A percentile compares a stretch with the other conserved stretches of the same genome.
Conservation (phyloP, 2,888 invertebrate genomes). For the Schizotus pectinicornis region DNA sequence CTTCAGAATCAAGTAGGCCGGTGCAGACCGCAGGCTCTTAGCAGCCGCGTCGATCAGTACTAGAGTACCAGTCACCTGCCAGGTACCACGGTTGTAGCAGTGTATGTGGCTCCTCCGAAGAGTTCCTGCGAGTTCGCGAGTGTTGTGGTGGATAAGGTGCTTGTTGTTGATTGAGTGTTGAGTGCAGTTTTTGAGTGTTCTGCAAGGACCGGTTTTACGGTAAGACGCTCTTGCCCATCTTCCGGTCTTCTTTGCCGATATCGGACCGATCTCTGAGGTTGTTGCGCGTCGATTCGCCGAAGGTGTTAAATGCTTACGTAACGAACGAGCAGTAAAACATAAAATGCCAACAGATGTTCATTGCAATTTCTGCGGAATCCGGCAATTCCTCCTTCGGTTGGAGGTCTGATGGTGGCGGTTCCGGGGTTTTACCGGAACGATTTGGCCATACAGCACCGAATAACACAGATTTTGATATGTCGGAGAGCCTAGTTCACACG, state of each 20-base stretch:
- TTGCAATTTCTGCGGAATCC: not conserved
- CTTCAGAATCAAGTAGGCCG: conserved; percentile 49
- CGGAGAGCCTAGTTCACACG: no score
- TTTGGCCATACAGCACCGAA: no score
- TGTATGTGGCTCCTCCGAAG: not conserved
- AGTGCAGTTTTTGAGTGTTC: not conserved
- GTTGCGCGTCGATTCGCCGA: conserved; percentile 10
- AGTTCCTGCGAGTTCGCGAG: not conserved
- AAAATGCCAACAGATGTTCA: conserved; percentile 9
- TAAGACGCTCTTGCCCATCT: not conserved
- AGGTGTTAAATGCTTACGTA: conserved; percentile 4
- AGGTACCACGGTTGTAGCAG: conserved; percentile 2
- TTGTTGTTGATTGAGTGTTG: not conserved
- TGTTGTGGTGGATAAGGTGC: not conserved
- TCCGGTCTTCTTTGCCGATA: not conserved
- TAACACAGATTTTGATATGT: no score
- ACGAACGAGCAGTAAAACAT: conserved; percentile 3
- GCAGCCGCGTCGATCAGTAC: conserved; percentile 39
- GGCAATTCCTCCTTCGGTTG: no score
- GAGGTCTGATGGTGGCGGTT: no score
- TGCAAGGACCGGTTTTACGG: not conserved
- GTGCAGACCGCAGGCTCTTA: conserved; percentile 44
- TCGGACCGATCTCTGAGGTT: not conserved
- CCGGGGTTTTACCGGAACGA: no score
- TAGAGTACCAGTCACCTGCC: conserved; percentile 11